Evolutionary conservation across 2,797 vertebrate species (phyloP), one percentile per base, ranked within the genome.

Genomic region (Catharus ustulatus): DNA sequence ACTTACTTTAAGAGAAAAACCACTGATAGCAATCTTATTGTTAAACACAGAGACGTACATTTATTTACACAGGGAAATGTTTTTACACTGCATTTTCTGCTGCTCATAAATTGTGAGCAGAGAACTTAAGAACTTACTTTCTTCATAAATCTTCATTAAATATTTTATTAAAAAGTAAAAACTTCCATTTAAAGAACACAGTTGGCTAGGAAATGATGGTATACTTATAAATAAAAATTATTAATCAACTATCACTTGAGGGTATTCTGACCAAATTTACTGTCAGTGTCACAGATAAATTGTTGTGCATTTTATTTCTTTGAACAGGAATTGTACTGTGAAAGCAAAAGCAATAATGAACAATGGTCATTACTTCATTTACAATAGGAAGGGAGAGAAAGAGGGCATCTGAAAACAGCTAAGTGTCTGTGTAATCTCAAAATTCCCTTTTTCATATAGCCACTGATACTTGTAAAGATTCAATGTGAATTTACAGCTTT

Each of bases 1-100:
- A 92, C 57, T 92, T 83, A 58, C 43, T 90, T 88, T 54, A 86
- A 89, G 69, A 94, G 38, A 94, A 95, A 96, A 91, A 90, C 62
- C 71, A 80, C 66, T 73, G 80, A 94, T 67, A 78, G 19, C 15
- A 72, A 93, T 91, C 54, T 81, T 68, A 68, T 52, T 84, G 9
- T 59, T 89, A 87, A 86, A 93, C 40, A 66, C 40, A 91, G 46
- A 74, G 40, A 69, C 17, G 2, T 58, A 42, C 24, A 57, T 84
- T 89, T 89, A 91, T 72, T 82, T 92, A 83, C 34, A 86, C 10
- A 62, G 43, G 42, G 24, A 93, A 84, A 77, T 11, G 9, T 30
- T 89, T 89, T 92, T 69, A 90, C 61, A 46, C 30, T 58, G n/a
- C 61, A 75, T 86, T 92, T 93, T 91, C 64, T 90, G 40, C 59